Evolutionary conservation across 2,797 vertebrate species (phyloP).

Genomic region (Nothura maculosa): DNA sequence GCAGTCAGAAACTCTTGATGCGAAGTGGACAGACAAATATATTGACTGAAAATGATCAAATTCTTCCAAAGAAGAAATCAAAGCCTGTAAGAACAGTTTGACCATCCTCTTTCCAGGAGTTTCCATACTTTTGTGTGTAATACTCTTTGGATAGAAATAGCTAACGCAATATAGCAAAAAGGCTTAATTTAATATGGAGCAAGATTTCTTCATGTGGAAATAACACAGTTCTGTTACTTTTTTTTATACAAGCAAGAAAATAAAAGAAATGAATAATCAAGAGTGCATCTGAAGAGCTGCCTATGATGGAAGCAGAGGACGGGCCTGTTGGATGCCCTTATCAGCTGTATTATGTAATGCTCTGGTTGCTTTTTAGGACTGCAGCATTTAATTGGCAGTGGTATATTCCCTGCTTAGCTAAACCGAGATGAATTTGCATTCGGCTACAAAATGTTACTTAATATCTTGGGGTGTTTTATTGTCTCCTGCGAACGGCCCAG

Average conservation of each 20-base stretch:
- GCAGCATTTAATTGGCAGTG: neutral
- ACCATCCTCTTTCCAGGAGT: neutral
- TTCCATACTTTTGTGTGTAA: neutral
- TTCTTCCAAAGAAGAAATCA: neutral
- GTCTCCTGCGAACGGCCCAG: conserved; percentile 24
- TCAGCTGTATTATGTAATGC: neutral
- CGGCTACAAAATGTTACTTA: conserved; percentile 25
- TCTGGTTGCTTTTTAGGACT: conserved; percentile 2
- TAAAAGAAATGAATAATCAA: neutral
- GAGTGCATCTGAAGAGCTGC: neutral
- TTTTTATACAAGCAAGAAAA: neutral
- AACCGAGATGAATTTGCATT: conserved; percentile 44
- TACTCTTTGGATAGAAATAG: neutral
- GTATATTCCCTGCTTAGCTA: conserved; percentile 18
- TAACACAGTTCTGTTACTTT: neutral
- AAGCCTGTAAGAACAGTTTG: neutral
- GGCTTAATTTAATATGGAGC: neutral
- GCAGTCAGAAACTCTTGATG: neutral
- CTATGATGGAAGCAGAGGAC: conserved; percentile 7
- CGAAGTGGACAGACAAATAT: neutral
- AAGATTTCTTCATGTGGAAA: conserved; percentile 2
- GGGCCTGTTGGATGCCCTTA: neutral
- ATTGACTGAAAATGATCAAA: neutral
- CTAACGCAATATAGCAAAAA: neutral
- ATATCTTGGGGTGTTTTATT: conserved; percentile 3